Evolutionary conservation across 2,113 vertebrate species (phyloP).

Genomic region (Osmerus eperlanus): DNA sequence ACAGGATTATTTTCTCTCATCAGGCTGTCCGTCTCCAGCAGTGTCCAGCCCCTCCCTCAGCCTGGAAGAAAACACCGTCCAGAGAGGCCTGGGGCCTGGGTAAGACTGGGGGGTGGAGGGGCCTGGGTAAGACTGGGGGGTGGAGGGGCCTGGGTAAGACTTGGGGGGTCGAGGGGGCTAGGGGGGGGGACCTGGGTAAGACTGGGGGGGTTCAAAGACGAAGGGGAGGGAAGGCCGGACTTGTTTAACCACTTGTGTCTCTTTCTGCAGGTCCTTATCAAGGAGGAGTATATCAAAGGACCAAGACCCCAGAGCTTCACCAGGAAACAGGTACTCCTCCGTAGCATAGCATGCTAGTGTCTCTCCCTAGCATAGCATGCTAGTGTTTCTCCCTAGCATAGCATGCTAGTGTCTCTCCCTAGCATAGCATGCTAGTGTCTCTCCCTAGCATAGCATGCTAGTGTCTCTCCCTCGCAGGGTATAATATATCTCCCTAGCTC

Average conservation of each 20-base stretch:
- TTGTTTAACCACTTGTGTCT: too few relatives aligned
- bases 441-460: not conserved
- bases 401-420: not conserved
- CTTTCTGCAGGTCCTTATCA: slow-evolving; percentile 67
- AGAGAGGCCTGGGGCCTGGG: slow-evolving; percentile 75
- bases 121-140: not conserved
- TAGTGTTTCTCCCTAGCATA: not conserved
- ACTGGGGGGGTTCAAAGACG: not conserved
- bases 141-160: not conserved
- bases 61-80: slow-evolving; percentile 75
- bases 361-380: not conserved
- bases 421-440: not conserved
- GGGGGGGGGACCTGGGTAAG: too few relatives aligned
- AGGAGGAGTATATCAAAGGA: slow-evolving; percentile 74
- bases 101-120: slow-evolving; percentile 17
- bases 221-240: not conserved
- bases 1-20: not conserved
- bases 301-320: slow-evolving; percentile 70
- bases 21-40: slow-evolving; percentile 64
- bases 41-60: slow-evolving; percentile 58
- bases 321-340: slow-evolving; percentile 75
- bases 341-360: not conserved
- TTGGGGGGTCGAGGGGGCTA: not conserved
- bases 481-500: too few relatives aligned
- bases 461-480: not conserved